Evolutionary conservation across 2,888 invertebrate genomes (phyloP), one percentile per base, ranked within the genome.

Genomic region (Volucella inanis): DNA sequence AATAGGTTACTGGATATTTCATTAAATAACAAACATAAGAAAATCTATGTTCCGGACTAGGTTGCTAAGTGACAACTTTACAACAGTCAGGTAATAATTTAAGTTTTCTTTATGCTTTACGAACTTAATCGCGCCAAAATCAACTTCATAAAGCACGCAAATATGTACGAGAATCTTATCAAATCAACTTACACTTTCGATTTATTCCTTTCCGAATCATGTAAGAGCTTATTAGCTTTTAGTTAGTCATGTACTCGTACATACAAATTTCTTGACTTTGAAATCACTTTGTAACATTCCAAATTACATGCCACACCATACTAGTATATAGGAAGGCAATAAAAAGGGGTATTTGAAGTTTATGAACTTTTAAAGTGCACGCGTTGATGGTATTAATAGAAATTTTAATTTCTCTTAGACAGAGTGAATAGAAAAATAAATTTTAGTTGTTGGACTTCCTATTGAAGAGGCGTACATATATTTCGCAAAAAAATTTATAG

Each of bases 281-380:
- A 57, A 75, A 57, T 57, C 49, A 18, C 57, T 57, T 59, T 59
- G 70, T 70, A 70, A 57, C n/a, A 49, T 38, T 55, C 45, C 55
- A 55, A 14, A 10, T 11, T 3, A 39, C 1, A 14, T 14, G 6
- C 15, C 10, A 41, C 39, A 3, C 6, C 18, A n/a, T 52, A 8
- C 8, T 18, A 1, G 15, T 9, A 61, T 22, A 61, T 22, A 47
- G 55, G 18, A 47, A 70, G 70, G 15, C 49, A 47, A 64, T 43
- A 9, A 43, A 52, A 59, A 39, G 49, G 39, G 57, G 57, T 59
- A 57, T 10, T 11, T 49, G 14, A 39, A 74, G 47, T 55, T 62
- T 74, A 50, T 62, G 68, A 77, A 77, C 68, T 70, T 70, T 38
- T 45, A 70, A 68, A 77, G 49, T 39, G 47, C 52, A 54, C 61